Conservation (phyloP, 1,140 invertebrate species). For the Drosophila sechellia region DNA sequence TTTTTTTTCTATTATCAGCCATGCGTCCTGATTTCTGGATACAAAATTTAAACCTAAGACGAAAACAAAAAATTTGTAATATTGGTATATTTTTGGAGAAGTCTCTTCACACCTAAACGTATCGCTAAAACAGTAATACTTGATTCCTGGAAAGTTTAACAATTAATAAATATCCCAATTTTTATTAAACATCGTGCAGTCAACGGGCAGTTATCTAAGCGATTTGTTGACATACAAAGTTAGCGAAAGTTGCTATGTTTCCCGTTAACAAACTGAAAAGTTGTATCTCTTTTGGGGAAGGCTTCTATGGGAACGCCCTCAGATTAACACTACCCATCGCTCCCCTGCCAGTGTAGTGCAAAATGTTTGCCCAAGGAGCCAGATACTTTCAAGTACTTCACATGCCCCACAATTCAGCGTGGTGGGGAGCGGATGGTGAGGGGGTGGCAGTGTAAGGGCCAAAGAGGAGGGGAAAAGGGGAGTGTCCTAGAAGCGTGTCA, state of each 20-base stretch:
- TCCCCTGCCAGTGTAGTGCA: slow-evolving; percentile 32
- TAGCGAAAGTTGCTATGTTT: not conserved
- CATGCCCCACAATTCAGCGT: slow-evolving; percentile 16
- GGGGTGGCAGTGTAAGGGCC: not conserved
- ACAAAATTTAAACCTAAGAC: too few species aligned
- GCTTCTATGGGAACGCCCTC: slow-evolving; percentile 20
- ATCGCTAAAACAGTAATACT: too few species aligned
- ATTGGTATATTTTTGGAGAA: too few species aligned
- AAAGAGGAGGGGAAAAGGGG: not conserved
- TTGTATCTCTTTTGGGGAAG: not conserved
- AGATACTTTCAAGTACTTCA: slow-evolving; percentile 58
- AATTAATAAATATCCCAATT: too few species aligned
- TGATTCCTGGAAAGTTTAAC: too few species aligned
- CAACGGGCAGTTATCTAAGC: not conserved
- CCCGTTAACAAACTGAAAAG: not conserved
- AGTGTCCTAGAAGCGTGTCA: slow-evolving; percentile 58
- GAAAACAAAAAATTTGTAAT: too few species aligned
- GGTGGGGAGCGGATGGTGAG: not conserved
- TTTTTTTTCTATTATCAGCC: not conserved
- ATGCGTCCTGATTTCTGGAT: too few species aligned
- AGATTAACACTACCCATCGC: slow-evolving; percentile 9
- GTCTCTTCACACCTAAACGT: too few species aligned
- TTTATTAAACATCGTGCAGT: not conserved
- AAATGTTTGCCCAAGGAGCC: slow-evolving; percentile 52
- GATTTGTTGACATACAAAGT: not conserved